phyloP scores from a whole-genome alignment of 2,797 vertebrate genomes.

The Melanotaenia maccullochi region DNA sequence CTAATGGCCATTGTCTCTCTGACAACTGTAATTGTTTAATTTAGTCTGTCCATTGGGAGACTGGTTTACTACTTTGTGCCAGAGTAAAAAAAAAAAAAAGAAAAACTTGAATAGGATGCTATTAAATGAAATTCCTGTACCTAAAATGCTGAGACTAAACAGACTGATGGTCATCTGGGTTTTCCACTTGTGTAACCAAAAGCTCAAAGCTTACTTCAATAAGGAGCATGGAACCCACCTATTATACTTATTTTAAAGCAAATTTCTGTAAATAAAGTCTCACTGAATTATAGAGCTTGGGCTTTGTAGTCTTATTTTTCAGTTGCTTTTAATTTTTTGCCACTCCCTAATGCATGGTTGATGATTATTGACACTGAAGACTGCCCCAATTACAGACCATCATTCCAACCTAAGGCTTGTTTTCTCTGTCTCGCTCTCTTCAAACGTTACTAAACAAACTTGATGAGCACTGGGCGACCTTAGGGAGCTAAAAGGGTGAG shows the following conservation, averaged over 20 bases:
- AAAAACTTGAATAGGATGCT: background rate
- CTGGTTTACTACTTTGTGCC: background rate
- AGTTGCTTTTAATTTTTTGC: background rate
- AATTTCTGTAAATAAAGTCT: background rate
- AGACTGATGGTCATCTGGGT: background rate
- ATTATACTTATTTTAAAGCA: background rate
- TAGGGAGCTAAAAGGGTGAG: background rate
- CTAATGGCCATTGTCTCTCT: background rate
- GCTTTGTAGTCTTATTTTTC: background rate
- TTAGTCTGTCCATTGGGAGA: background rate
- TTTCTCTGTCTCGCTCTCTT: background rate
- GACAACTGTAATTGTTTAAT: constrained; percentile 1
- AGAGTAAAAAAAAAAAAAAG: background rate
- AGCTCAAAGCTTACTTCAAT: background rate
- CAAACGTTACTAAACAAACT: background rate
- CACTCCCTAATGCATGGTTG: background rate
- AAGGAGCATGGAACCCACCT: background rate
- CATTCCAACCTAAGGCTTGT: background rate
- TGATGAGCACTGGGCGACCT: background rate
- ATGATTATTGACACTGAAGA: constrained; percentile 17
- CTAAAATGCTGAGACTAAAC: background rate
- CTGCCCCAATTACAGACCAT: constrained; percentile 10
- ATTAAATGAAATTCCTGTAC: background rate
- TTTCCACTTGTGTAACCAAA: background rate
- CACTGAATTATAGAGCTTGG: background rate